These are phyloP conservation scores for Turritopsis rubra DNA, from an alignment of 30 jellyfish, hydroid and myxozoan species.

Conservation along the genomic window DNA sequence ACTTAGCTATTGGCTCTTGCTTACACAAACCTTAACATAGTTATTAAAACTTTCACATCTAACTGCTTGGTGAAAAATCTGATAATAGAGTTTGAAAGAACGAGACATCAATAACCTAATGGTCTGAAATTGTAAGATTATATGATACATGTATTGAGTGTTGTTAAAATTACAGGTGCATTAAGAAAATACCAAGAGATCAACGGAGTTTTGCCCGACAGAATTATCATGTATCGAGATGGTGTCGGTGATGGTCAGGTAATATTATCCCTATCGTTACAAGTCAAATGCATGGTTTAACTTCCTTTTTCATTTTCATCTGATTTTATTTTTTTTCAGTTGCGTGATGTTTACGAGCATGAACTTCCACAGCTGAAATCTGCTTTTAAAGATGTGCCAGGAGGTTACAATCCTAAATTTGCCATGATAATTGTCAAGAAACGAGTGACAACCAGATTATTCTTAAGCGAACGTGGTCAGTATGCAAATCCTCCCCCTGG, in stretches of 20 bases:
- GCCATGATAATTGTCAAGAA: conserved; percentile 91
- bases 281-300: not conserved
- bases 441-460: conserved; percentile 75
- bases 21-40: too few relatives aligned
- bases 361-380: conserved; percentile 78
- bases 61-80: too few relatives aligned
- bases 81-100: too few relatives aligned
- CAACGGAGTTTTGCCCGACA: conserved; percentile 77
- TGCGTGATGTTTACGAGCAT: conserved; percentile 60
- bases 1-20: too few relatives aligned
- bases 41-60: too few relatives aligned
- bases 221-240: conserved; percentile 90
- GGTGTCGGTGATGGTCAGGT: conserved; percentile 99
- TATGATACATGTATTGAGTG: too few relatives aligned
- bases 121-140: too few relatives aligned
- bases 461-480: conserved; percentile 43
- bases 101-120: too few relatives aligned
- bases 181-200: conserved; percentile 59
- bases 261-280: not conserved
- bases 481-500: conserved; percentile 97
- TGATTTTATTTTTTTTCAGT: conserved; percentile 17
- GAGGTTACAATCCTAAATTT: conserved; percentile 82
- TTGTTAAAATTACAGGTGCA: too few relatives aligned
- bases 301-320: not conserved
- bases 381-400: conserved; percentile 40